Evolutionary conservation across 2,888 invertebrate genomes (phyloP), one percentile per base, ranked within the genome.

Genomic region (Sphaerophoria rueppellii): DNA sequence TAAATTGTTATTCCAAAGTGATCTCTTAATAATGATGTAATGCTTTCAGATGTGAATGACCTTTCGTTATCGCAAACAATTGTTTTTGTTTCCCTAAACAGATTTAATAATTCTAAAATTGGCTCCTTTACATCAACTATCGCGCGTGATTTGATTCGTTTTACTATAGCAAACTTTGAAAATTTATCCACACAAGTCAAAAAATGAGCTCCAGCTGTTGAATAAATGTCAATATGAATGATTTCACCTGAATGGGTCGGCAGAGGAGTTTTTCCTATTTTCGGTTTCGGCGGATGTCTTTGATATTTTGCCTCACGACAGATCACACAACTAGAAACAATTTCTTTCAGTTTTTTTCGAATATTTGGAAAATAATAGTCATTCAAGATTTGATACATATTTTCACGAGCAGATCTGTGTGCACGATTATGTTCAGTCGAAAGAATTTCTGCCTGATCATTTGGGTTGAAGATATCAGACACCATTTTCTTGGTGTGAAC

Each of bases 401-500:
- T 24, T 24, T 24, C 24, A 2, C 24, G 24, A 24, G 24, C 24
- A 2, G 1, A 24, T 24, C 24, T 1, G 2, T 24, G 24, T 24
- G 24, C 24, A 2, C 24, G 24, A 24, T 24, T 24, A 24, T 24
- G 24, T 24, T 24, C 24, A 24, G 24, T 24, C 24, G 24, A 1
- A 2, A 24, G 24, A 24, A 24, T 24, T 24, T 24, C 24, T 24
- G 24, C 24, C 24, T 24, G 24, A 2, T 24, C 24, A 50, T 78
- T 67, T 54, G 32, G 9, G 48, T 85, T 80, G 34, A 52, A 70
- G 6, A 87, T 50, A 70, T 87, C 86, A 9, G 72, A 86, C 2
- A 86, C 78, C n/a, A 76, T 67, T 52, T 69, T 43, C 34, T 12
- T 24, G 1, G 24, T 24, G 24, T 24, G 24, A 2, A 24, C 24